These are phyloP conservation scores for Zophobas morio DNA, from an alignment of 1,140 invertebrate genomes.

Conservation along the genomic window DNA sequence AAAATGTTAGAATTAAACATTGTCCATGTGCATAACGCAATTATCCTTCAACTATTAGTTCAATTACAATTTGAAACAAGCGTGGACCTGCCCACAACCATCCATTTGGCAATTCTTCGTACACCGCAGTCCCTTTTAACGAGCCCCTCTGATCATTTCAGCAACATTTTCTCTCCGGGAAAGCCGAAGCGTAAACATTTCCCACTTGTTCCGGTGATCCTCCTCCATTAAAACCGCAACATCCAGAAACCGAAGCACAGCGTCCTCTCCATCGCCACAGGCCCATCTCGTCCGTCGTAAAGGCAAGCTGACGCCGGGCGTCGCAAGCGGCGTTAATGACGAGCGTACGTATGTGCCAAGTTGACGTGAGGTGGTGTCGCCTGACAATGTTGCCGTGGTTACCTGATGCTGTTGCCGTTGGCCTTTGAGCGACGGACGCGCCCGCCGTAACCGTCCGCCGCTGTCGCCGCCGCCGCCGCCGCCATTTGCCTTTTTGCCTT, in stretches of 20 bases:
- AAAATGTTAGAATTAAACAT: too few species aligned
- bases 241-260: constrained; percentile 3
- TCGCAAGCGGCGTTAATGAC: constrained; percentile 33
- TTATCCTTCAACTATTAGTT: too few species aligned
- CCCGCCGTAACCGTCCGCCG: constrained; percentile 1
- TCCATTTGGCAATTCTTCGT: too few species aligned
- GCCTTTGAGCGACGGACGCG: constrained; percentile 15
- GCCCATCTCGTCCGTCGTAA: constrained; percentile 24
- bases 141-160: too few species aligned
- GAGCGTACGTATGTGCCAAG: constrained; percentile 41
- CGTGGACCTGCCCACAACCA: too few species aligned
- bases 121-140: too few species aligned
- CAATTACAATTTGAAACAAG: too few species aligned
- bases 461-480: background rate
- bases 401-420: constrained; percentile 39
- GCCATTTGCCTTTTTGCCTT: constrained; percentile 40
- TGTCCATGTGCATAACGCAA: too few species aligned
- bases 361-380: constrained; percentile 35
- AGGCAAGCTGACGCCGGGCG: constrained; percentile 34
- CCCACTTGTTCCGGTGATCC: background rate
- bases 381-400: constrained; percentile 42
- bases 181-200: background rate
- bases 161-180: background rate
- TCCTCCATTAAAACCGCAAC: background rate
- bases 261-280: too few species aligned